Evolutionary conservation across 2,797 vertebrate species (phyloP).

Genomic region (Sebastes dallii): DNA sequence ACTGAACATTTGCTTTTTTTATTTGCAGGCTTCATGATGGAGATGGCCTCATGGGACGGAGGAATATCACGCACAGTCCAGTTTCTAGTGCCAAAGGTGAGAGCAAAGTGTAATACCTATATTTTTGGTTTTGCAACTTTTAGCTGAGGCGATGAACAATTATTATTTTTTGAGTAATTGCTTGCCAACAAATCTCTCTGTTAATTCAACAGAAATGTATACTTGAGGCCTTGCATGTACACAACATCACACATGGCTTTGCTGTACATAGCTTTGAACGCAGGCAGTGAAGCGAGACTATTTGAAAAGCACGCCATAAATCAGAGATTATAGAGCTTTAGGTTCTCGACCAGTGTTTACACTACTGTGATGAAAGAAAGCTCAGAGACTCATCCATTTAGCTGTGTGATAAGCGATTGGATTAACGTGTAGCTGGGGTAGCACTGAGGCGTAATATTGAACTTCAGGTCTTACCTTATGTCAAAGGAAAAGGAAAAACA

Average conservation of each 20-base stretch:
- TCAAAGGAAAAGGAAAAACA: neutral
- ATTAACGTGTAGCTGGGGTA: neutral
- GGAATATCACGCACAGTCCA: slow-evolving; percentile 99
- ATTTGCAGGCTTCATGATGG: slow-evolving; percentile 97
- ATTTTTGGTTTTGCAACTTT: neutral
- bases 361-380: slow-evolving; percentile 25
- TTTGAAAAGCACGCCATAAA: slow-evolving; percentile 43
- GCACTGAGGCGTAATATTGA: neutral
- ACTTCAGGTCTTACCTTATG: neutral
- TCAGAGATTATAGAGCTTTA: slow-evolving; percentile 32
- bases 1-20: neutral
- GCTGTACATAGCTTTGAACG: slow-evolving; percentile 6
- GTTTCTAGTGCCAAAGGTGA: slow-evolving; percentile 96
- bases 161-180: neutral
- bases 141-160: neutral
- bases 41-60: slow-evolving; percentile 99
- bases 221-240: neutral
- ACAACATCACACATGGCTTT: slow-evolving; percentile 42
- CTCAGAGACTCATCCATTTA: slow-evolving; percentile 12
- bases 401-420: slow-evolving; percentile 15
- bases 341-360: slow-evolving; percentile 6
- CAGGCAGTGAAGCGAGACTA: neutral
- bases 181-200: neutral
- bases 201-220: slow-evolving; percentile 25
- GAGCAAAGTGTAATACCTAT: neutral